phyloP scores from a whole-genome alignment of 2,113 vertebrate species.

The Xyliphius kryptos region DNA sequence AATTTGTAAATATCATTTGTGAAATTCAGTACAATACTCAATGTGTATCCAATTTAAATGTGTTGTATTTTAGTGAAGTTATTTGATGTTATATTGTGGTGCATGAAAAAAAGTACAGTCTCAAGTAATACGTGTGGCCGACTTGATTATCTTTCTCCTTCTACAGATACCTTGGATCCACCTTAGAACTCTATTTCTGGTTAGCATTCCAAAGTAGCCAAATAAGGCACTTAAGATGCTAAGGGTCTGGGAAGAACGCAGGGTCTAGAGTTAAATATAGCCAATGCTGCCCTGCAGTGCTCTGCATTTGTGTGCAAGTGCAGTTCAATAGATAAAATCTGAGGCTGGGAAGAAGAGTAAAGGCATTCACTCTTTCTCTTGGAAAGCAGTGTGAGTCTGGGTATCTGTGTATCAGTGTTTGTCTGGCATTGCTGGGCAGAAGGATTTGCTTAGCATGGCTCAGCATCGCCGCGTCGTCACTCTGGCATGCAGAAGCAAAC shows the following conservation, averaged over 20 bases:
- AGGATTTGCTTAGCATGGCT: conserved; percentile 10
- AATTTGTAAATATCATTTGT: too few species aligned
- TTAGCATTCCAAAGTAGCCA: conserved; percentile 39
- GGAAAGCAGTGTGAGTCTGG: conserved; percentile 11
- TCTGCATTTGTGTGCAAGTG: conserved; percentile 19
- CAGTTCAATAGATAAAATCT: conserved; percentile 28
- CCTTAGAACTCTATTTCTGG: conserved; percentile 41
- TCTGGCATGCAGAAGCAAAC: conserved; percentile 32
- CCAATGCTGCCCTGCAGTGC: conserved; percentile 17
- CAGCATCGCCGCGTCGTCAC: conserved; percentile 29
- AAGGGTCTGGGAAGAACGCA: conserved; percentile 25
- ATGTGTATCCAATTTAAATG: too few species aligned
- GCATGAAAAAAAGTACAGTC: too few species aligned
- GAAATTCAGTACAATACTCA: too few species aligned
- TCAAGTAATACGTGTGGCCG: not conserved
- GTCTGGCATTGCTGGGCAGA: not conserved
- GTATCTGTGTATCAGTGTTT: conserved; percentile 7
- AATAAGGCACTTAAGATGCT: conserved; percentile 44
- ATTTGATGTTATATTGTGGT: too few species aligned
- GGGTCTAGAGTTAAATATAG: conserved; percentile 46
- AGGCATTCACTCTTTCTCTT: conserved; percentile 20
- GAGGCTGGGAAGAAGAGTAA: conserved; percentile 11
- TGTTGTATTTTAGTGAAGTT: too few species aligned
- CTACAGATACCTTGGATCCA: conserved; percentile 22
- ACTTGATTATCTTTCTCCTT: conserved; percentile 15